Conservation (phyloP, 92 coral and sea anemone species). For the Epizoanthus ramosus region DNA sequence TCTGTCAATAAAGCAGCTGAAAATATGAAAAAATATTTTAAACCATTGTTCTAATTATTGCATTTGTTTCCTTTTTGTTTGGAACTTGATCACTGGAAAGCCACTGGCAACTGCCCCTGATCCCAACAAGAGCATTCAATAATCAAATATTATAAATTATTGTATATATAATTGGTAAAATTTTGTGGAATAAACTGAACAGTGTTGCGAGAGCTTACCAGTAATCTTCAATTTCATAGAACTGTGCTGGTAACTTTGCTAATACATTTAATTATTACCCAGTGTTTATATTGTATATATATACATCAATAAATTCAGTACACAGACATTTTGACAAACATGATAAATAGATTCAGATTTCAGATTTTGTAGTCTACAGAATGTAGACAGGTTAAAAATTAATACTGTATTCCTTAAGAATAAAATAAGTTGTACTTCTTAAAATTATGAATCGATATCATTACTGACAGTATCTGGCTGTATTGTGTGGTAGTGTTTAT, state of each 20-base stretch:
- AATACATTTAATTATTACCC: too few species aligned
- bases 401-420: too few species aligned
- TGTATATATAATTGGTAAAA: neutral
- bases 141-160: slow-evolving; percentile 14
- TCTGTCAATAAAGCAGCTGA: slow-evolving; percentile 21
- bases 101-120: slow-evolving; percentile 13
- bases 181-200: neutral
- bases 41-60: slow-evolving; percentile 23
- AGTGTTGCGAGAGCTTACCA: neutral
- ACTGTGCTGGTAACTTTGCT: neutral
- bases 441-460: too few species aligned
- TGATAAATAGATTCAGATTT: too few species aligned
- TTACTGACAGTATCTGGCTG: too few species aligned
- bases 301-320: too few species aligned
- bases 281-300: too few species aligned
- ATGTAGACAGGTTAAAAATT: too few species aligned
- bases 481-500: too few species aligned
- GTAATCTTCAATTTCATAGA: neutral
- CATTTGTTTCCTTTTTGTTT: slow-evolving; percentile 13
- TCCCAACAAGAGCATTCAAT: slow-evolving; percentile 5
- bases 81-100: slow-evolving; percentile 6
- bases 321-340: too few species aligned
- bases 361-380: too few species aligned
- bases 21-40: neutral
- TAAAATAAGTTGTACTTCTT: too few species aligned